These are phyloP conservation scores for Epinephelus fuscoguttatus DNA, from an alignment of 2,113 vertebrate genomes.

Conservation along the genomic window DNA sequence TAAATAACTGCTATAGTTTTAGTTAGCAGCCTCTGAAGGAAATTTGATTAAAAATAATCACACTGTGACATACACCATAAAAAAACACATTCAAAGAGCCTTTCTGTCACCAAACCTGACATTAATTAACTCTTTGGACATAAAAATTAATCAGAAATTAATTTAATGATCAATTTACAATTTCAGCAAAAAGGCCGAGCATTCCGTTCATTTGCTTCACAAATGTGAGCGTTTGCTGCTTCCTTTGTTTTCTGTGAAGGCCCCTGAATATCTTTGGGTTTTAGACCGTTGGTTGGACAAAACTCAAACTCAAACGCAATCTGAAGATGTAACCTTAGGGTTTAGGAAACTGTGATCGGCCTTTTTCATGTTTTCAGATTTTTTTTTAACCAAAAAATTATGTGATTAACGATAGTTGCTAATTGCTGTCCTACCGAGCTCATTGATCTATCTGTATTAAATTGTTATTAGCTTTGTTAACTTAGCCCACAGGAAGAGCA, in stretches of 20 bases:
- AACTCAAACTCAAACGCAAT: background rate
- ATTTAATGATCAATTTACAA: background rate
- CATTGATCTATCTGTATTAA: background rate
- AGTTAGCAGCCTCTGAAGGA: background rate
- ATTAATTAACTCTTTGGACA: background rate
- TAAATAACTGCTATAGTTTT: background rate
- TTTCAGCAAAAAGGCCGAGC: background rate
- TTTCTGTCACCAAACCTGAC: background rate
- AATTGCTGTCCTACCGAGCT: background rate
- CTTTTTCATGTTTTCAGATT: background rate
- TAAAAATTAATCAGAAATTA: background rate
- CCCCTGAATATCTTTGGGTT: constrained; percentile 3
- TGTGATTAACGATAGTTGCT: background rate
- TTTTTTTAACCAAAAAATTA: background rate
- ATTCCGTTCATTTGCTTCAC: background rate
- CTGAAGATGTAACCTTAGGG: background rate
- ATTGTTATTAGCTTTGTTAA: background rate
- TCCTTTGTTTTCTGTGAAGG: background rate
- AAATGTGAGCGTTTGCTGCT: background rate
- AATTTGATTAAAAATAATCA: background rate
- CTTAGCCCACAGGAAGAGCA: background rate
- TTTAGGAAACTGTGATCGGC: background rate
- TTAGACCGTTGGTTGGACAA: background rate
- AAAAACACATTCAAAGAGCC: background rate
- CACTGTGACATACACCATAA: background rate